Base-by-base conservation (phyloP, 2,797 vertebrate species). In the Antennarius maculatus region DNA sequence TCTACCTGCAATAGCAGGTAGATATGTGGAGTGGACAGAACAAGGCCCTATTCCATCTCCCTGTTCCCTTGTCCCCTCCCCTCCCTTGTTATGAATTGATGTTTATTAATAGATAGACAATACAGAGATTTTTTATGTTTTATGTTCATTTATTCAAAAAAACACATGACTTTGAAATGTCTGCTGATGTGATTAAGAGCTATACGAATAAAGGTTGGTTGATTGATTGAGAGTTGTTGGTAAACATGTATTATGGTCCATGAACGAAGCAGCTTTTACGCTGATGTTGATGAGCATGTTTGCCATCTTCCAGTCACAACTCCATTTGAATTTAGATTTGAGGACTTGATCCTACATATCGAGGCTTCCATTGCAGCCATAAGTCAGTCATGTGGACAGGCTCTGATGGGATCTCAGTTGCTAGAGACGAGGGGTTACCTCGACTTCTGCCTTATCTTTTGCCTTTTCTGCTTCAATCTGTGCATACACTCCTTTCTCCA, bases 381-480 rank as follows among this genome's bases (percentile, higher is more conserved):
- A 41, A 0, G 11, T 60, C 64, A n/a, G 65, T 77, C 81, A 37
- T 41, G 63, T 27, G 73, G 47, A 69, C 46, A 53, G 55, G 83
- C 62, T 53, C 55, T 0, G 52, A 89, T 39, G 5, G 83, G 69
- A 67, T 52, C 61, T 75, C 89, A 90, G 90, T 89, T 80, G 80
- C 59, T 41, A 17, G 50, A 39, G 76, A 69, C 76, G 86, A 84
- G 82, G 77, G 79, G 82, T 92, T 95, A 97, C 93, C 97, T 97
- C 51, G 97, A 97, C 95, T 96, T 97, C 91, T 97, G 97, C 93
- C 97, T 96, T 96, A 98, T 98, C 96, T 97, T 98, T 90, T 96
- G 86, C 88, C 97, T 96, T 92, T 97, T 97, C 88, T 96, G 97
- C 95, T 97, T 97, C 95, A 97, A 96, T 90, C 96, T 97, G 50